Evolutionary conservation across 2,888 invertebrate species (phyloP), one percentile per base, ranked within the genome.

Genomic region (Rhagonycha fulva): DNA sequence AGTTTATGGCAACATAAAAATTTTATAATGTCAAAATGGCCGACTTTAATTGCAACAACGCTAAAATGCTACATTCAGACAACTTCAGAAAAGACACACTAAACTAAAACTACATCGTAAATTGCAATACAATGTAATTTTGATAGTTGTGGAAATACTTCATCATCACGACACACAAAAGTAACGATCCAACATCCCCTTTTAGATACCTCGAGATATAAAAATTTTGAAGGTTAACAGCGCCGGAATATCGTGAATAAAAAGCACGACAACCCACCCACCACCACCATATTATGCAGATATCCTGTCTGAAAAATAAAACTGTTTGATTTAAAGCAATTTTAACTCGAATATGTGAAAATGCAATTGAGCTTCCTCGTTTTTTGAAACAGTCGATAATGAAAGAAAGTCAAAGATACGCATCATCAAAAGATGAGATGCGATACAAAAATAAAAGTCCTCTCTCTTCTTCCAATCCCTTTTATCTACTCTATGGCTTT

Each of bases 1-100:
- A 61, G 30, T 75, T 75, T 75, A 75, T 62, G 68, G 71, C 71
- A 62, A 62, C 75, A 75, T 75, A 75, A 75, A 75, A 75, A 75
- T 71, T 66, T 66, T 66, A 72, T 72, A 72, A 72, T 72, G 72
- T 72, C 62, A 72, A 72, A 72, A 72, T 68, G 72, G 68, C 61
- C 24, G 71, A 66, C 68, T 68, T 68, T 68, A 72, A 72, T 62
- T 68, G 68, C 68, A 32, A 60, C 67, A 62, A 47, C 14, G 62
- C 62, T 72, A 47, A 72, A 72, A 72, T 72, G 28, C 68, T 28
- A 62, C 72, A 68, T 66, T 70, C 24, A 60, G 63, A 24, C 71
- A 47, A 47, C 63, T 24, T 66, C 12, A 26, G 63, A 66, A 14
- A 26, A 66, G 23, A 66, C 26, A 66, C 23, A 66, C 63, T 24